Evolutionary conservation across 2,888 invertebrate genomes (phyloP), one percentile per base, ranked within the genome.

Genomic region (Coleophora flavipennella): DNA sequence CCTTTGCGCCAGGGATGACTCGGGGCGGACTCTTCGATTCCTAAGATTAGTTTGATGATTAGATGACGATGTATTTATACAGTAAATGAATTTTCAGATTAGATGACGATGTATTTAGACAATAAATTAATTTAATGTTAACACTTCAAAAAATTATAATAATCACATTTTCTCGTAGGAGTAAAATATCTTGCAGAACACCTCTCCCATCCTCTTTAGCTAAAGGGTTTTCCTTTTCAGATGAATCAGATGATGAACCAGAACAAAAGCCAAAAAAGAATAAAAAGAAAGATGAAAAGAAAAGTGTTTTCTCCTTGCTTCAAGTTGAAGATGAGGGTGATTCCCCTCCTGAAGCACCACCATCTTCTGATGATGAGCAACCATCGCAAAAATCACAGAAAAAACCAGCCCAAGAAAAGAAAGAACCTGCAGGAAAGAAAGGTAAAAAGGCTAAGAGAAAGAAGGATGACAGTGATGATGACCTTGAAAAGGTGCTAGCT

Each of bases 401-500:
- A 48, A 85, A 76, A 52, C 50, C 59, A 40, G 49, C 51, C 41
- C 75, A 65, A 53, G 79, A 83, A 27, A 85, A 83, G 48, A 80
- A 77, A 55, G 84, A 85, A 48, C 64, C 74, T 39, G 67, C 71
- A 40, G 88, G 88, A 13, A 92, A 92, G 66, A 92, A 92, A 66
- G 88, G 89, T 2, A 92, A 92, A 62, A 92, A 92, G 68, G 73
- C 86, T 3, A 90, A 89, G 60, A 88, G 90, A 59, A 93, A 91
- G 77, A 90, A 89, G 50, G 89, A 91, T 55, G 92, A 92, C 39
- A 92, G 92, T 59, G 91, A 92, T 67, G 92, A 93, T 46, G 94
- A 94, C 65, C 78, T 95, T 44, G 94, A 95, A 58, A 92, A 92
- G 72, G 91, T 93, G 44, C 74, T 95, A 46, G 94, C 94, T 9